These are phyloP conservation scores for Mesaphorura yosii DNA, from an alignment of 1,140 invertebrate species.

Conservation along the genomic window DNA sequence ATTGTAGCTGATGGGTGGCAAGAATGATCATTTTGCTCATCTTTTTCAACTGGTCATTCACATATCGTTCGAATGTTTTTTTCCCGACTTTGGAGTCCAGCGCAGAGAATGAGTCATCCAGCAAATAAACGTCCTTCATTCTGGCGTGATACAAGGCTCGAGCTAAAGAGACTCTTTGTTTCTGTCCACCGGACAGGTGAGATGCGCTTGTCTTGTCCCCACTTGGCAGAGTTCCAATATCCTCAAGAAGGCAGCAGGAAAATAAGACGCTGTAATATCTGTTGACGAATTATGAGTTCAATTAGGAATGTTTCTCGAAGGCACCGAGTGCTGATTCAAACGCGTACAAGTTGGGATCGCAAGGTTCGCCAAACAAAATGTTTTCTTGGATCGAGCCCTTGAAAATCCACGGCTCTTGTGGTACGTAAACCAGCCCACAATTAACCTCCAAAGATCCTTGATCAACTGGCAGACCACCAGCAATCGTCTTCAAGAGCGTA, in stretches of 20 bases:
- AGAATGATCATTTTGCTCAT: conserved; percentile 66
- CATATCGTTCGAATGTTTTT: conserved; percentile 72
- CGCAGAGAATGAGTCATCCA: conserved; percentile 56
- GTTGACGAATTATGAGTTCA: no score
- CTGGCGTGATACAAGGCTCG: conserved; percentile 43
- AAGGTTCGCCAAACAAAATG: conserved; percentile 43
- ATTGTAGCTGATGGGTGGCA: conserved; percentile 71
- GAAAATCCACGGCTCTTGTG: conserved; percentile 52
- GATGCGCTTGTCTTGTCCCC: conserved; percentile 67
- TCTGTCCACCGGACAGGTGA: conserved; percentile 59
- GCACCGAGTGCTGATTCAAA: no score
- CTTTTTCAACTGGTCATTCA: conserved; percentile 60
- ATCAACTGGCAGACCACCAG: conserved; percentile 46
- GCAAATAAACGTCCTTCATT: conserved; percentile 39
- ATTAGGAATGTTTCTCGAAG: no score
- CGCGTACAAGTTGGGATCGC: conserved; percentile 38
- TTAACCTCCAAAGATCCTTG: conserved; percentile 44
- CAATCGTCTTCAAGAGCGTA: conserved; percentile 48
- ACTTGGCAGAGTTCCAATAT: conserved; percentile 50
- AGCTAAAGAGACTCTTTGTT: conserved; percentile 48
- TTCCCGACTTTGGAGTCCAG: conserved; percentile 74
- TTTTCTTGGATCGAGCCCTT: conserved; percentile 47
- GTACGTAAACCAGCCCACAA: conserved; percentile 51
- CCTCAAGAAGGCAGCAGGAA: conserved; percentile 70
- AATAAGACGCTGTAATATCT: conserved; percentile 33